phyloP scores from a whole-genome alignment of 92 coral and sea anemone species.

The Porites divaricata region DNA sequence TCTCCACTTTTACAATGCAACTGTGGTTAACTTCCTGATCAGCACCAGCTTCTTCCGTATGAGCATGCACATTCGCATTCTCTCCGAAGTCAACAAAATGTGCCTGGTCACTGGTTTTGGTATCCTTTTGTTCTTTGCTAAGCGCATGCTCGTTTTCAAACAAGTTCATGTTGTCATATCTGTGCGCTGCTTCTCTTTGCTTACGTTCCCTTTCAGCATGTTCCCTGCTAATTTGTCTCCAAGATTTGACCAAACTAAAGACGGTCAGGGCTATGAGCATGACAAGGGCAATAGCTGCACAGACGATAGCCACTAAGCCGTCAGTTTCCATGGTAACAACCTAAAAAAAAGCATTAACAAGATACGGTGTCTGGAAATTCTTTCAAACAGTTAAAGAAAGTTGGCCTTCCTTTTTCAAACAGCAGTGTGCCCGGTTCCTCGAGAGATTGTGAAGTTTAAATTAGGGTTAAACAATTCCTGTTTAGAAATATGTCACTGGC shows the following conservation, averaged over 20 bases:
- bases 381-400: neutral
- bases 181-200: neutral
- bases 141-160: neutral
- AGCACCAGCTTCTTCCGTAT: neutral
- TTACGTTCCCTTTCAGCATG: neutral
- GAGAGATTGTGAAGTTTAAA: too few relatives aligned
- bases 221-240: conserved; percentile 31
- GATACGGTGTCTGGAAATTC: neutral
- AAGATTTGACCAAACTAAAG: conserved; percentile 14
- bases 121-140: too few relatives aligned
- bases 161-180: conserved; percentile 12
- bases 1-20: neutral
- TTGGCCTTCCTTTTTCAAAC: too few relatives aligned
- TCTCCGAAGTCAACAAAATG: conserved; percentile 7
- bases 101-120: neutral
- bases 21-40: neutral
- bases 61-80: neutral
- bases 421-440: too few relatives aligned
- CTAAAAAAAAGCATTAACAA: conserved; percentile 3
- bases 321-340: conserved; percentile 48
- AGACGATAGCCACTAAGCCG: conserved; percentile 48
- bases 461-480: too few relatives aligned
- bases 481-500: too few relatives aligned
- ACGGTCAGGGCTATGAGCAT: conserved; percentile 48
- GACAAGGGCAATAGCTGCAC: conserved; percentile 45